Conservation (phyloP, 1,140 invertebrate genomes). For the Orchestia grillus region DNA sequence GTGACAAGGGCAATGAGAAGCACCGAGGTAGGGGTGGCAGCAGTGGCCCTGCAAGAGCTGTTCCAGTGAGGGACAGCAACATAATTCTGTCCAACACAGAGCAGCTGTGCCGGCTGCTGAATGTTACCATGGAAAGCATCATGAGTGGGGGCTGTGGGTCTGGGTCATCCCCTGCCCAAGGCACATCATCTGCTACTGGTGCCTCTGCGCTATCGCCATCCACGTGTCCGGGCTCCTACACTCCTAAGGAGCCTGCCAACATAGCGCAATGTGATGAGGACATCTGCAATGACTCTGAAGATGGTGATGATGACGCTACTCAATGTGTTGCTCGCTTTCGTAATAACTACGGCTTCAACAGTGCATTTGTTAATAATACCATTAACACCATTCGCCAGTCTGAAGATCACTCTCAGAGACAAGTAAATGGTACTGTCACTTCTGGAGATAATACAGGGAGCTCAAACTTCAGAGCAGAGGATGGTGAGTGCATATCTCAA, state of each 20-base stretch:
- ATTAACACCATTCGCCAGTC: constrained; percentile 41
- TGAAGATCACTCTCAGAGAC: not conserved
- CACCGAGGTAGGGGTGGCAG: not conserved
- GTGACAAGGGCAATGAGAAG: constrained; percentile 38
- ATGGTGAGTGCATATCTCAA: not conserved
- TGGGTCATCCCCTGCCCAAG: not conserved
- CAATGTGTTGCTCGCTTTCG: not conserved
- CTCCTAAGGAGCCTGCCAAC: not conserved
- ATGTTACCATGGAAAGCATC: constrained; percentile 18
- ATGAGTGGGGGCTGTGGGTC: not conserved
- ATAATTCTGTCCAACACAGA: constrained; percentile 39
- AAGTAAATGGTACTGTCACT: not conserved
- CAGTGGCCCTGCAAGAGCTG: not conserved
- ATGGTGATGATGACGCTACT: constrained; percentile 4
- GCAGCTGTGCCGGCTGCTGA: constrained; percentile 16
- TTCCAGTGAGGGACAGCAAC: constrained; percentile 5
- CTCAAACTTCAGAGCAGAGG: not conserved
- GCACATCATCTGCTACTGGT: not conserved
- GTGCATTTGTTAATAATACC: constrained; percentile 47
- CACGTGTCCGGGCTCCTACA: not conserved
- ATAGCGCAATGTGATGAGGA: constrained; percentile 25
- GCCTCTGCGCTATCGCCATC: not conserved
- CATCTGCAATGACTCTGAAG: not conserved
- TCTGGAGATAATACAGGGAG: not conserved
- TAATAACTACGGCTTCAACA: not conserved